These are phyloP conservation scores for Leucophenga maculata DNA, from an alignment of 2,888 invertebrate species.

Conservation along the genomic window DNA sequence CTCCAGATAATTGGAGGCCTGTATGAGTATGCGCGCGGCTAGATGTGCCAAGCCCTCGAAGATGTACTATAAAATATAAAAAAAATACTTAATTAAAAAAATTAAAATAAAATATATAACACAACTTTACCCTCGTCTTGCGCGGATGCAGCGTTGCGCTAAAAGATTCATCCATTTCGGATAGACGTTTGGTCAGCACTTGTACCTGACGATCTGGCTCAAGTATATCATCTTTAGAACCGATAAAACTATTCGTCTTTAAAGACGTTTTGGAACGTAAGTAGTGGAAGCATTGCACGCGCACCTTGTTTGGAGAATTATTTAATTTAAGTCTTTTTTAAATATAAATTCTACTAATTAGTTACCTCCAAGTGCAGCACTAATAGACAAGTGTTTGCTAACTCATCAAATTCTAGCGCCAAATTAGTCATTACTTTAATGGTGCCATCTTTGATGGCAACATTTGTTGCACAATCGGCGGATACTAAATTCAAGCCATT, in stretches of 20 bases:
- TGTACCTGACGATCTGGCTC: slow-evolving; percentile 84
- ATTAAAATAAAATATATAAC: neutral
- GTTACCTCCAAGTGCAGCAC: slow-evolving; percentile 91
- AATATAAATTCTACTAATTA: slow-evolving; percentile 9
- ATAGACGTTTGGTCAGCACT: slow-evolving; percentile 84
- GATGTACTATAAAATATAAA: slow-evolving; percentile 79
- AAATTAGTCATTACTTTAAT: slow-evolving; percentile 80
- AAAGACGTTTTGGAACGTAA: slow-evolving; percentile 75
- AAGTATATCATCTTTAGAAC: slow-evolving; percentile 79
- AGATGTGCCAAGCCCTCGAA: slow-evolving; percentile 90
- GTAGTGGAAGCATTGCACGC: slow-evolving; percentile 97
- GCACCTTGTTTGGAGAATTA: slow-evolving; percentile 75
- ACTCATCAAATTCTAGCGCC: slow-evolving; percentile 87
- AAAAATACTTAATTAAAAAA: neutral
- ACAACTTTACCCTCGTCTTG: slow-evolving; percentile 79
- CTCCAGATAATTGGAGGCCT: slow-evolving; percentile 84
- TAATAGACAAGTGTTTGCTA: slow-evolving; percentile 91
- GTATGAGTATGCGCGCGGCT: slow-evolving; percentile 85
- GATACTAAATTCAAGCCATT: slow-evolving; percentile 64
- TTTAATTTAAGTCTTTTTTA: neutral
- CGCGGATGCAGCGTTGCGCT: slow-evolving; percentile 82
- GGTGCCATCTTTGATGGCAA: slow-evolving; percentile 74
- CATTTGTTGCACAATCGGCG: slow-evolving; percentile 63
- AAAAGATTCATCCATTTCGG: slow-evolving; percentile 84
- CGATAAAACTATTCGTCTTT: slow-evolving; percentile 66